Percentiles rank a stretch among this genome's conserved stretches.
Conservation (phyloP, 2,113 vertebrate genomes). For the Cryptomyrus ogoouensis region DNA sequence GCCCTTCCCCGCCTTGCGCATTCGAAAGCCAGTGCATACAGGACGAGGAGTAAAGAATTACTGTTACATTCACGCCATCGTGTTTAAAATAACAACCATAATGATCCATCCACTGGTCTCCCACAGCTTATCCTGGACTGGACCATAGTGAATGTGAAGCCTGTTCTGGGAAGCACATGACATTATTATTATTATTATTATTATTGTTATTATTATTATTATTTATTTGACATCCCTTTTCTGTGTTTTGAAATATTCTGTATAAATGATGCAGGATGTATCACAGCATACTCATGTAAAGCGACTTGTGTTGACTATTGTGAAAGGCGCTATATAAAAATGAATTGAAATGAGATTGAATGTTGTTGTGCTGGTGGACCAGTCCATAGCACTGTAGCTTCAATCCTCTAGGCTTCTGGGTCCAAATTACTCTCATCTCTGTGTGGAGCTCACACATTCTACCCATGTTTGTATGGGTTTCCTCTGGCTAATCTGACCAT, state of each 20-base stretch:
- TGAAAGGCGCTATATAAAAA: background rate
- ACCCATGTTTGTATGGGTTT: background rate
- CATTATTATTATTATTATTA: background rate
- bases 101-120: background rate
- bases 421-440: background rate
- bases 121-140: background rate
- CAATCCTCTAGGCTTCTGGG: background rate
- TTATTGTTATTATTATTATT: background rate
- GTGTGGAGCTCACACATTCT: background rate
- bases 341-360: background rate
- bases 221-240: background rate
- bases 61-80: background rate
- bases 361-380: background rate
- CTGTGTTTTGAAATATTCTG: background rate
- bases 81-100: background rate
- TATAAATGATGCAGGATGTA: background rate
- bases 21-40: background rate
- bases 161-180: background rate
- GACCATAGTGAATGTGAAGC: background rate
- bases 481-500: background rate
- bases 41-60: background rate
- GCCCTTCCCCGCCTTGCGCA: background rate
- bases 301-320: background rate
- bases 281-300: background rate
- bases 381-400: background rate